Evolutionary conservation across 1,140 invertebrate species (phyloP).

Genomic region (Calephelis virginiensis): DNA sequence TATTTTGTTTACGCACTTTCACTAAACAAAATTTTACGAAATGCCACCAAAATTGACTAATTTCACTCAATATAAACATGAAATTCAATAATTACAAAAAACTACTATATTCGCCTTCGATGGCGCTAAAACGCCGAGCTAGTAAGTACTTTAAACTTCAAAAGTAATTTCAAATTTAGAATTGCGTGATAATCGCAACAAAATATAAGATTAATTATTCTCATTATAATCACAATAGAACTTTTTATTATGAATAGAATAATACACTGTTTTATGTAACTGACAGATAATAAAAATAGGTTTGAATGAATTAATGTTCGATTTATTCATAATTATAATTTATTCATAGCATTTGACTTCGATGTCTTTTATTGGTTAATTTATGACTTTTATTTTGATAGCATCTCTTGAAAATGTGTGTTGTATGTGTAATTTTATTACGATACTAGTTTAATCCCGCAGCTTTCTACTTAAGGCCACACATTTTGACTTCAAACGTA

Average conservation of each 20-base stretch:
- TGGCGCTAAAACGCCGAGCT: no score
- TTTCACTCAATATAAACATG: no score
- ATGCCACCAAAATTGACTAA: no score
- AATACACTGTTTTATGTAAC: slow-evolving; percentile 46
- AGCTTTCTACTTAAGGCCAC: no score
- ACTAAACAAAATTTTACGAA: no score
- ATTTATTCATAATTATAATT: slow-evolving; percentile 27
- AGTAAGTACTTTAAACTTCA: no score
- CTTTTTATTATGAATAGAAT: slow-evolving; percentile 40
- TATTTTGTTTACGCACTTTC: no score
- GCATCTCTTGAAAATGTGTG: slow-evolving; percentile 14
- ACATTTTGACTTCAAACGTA: no score
- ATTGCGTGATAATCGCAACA: slow-evolving; percentile 44
- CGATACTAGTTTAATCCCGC: no score
- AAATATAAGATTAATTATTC: slow-evolving; percentile 64
- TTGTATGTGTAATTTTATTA: not conserved
- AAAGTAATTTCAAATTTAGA: slow-evolving; percentile 12
- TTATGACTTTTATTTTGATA: slow-evolving; percentile 23
- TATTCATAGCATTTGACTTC: slow-evolving; percentile 29
- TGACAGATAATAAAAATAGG: slow-evolving; percentile 71
- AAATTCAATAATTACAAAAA: no score
- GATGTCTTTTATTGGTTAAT: slow-evolving; percentile 26
- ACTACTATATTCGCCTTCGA: no score
- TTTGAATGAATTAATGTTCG: slow-evolving; percentile 67
- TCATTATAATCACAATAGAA: slow-evolving; percentile 62